These are phyloP conservation scores for Poecile atricapillus DNA, from an alignment of 2,113 vertebrate genomes.

Conservation along the genomic window DNA sequence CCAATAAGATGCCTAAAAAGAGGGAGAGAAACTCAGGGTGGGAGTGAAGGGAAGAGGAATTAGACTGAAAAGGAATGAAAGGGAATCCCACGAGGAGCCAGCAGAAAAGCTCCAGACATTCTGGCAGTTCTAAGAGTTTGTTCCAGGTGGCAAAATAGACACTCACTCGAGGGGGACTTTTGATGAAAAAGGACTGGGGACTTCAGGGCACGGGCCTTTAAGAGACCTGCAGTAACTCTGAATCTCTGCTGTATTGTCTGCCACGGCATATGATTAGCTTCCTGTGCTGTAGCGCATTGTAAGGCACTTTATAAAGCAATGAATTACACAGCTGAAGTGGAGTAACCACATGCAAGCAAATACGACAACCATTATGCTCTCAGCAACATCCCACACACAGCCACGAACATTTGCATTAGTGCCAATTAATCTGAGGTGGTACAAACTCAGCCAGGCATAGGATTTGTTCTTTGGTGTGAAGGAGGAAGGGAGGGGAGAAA, in stretches of 20 bases:
- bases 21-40: constrained; percentile 35
- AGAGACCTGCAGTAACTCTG: background rate
- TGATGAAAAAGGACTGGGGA: constrained; percentile 19
- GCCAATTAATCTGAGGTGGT: constrained; percentile 53
- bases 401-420: constrained; percentile 32
- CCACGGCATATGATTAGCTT: background rate
- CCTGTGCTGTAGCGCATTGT: background rate
- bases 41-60: constrained; percentile 40
- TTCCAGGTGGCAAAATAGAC: constrained; percentile 53
- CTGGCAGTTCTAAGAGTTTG: constrained; percentile 27
- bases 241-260: constrained; percentile 11
- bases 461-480: constrained; percentile 49
- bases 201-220: background rate
- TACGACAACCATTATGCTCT: constrained; percentile 36
- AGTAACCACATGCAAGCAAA: constrained; percentile 52
- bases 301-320: constrained; percentile 41
- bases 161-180: background rate
- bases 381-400: constrained; percentile 51
- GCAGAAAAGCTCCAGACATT: constrained; percentile 48
- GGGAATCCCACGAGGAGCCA: constrained; percentile 21
- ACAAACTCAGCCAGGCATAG: constrained; percentile 32
- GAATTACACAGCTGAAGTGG: constrained; percentile 50
- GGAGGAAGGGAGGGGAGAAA: constrained; percentile 34
- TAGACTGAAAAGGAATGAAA: constrained; percentile 42
- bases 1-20: constrained; percentile 51